Conservation (phyloP, 2,888 invertebrate genomes). For the Coleophora deauratella region DNA sequence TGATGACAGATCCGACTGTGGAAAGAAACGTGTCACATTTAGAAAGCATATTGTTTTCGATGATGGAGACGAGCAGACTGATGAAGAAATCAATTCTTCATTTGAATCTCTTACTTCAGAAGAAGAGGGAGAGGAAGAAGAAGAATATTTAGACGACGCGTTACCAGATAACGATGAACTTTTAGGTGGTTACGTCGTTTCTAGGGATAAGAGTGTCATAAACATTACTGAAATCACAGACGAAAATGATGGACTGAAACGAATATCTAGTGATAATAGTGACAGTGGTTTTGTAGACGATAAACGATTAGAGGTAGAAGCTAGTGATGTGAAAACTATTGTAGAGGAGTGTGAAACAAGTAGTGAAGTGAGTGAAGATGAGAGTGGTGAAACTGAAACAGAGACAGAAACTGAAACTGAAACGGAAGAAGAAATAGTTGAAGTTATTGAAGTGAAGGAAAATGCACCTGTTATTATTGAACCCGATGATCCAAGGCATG, state of each 20-base stretch:
- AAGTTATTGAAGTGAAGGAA: constrained; percentile 27
- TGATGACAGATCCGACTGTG: constrained; percentile 58
- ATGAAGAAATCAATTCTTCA: constrained; percentile 53
- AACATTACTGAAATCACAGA: constrained; percentile 31
- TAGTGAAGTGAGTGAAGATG: constrained; percentile 26
- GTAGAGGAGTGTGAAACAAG: constrained; percentile 22
- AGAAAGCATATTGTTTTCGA: constrained; percentile 67
- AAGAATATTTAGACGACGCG: constrained; percentile 48
- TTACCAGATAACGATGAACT: constrained; percentile 44
- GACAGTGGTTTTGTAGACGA: constrained; percentile 68
- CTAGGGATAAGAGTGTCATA: constrained; percentile 44
- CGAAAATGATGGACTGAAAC: constrained; percentile 34
- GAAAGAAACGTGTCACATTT: constrained; percentile 63
- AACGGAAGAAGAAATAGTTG: constrained; percentile 39
- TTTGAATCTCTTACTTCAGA: constrained; percentile 60
- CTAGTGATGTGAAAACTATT: constrained; percentile 31
- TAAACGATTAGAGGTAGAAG: constrained; percentile 37
- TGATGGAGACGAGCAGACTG: constrained; percentile 66
- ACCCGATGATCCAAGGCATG: constrained; percentile 3
- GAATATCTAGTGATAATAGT: constrained; percentile 64
- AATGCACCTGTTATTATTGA: constrained; percentile 16
- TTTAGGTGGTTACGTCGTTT: constrained; percentile 34
- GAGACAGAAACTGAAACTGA: constrained; percentile 33
- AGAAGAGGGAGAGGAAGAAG: constrained; percentile 44
- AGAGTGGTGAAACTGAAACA: constrained; percentile 25